Conservation (phyloP, 2,113 vertebrate species). For the Rhinogobius similis region DNA sequence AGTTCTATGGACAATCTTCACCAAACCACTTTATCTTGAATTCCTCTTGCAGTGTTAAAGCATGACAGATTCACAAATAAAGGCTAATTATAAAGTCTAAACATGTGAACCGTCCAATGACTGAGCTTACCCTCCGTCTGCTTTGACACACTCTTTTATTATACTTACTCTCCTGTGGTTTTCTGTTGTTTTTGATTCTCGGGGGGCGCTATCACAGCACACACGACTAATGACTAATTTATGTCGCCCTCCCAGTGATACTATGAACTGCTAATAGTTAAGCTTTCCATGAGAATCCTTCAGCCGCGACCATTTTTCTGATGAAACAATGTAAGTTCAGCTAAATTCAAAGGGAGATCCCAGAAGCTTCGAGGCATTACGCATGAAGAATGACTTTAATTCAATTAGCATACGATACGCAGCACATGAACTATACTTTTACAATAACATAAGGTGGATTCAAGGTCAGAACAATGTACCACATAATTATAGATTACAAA, state of each 20-base stretch:
- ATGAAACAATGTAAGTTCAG: not conserved
- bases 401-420: constrained; percentile 25
- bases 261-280: constrained; percentile 8
- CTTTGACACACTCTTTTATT: constrained; percentile 2
- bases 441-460: constrained; percentile 33
- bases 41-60: not conserved
- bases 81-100: constrained; percentile 1
- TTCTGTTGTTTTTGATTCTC: not conserved
- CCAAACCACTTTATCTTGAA: not conserved
- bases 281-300: constrained; percentile 9
- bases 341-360: constrained; percentile 10
- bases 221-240: constrained; percentile 19
- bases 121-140: not conserved
- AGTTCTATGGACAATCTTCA: not conserved
- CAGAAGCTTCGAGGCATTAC: not conserved
- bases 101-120: not conserved
- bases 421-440: constrained; percentile 2
- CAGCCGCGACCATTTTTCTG: not conserved
- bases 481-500: not conserved
- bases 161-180: not conserved
- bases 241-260: constrained; percentile 8
- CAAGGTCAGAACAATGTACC: not conserved
- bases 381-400: constrained; percentile 14
- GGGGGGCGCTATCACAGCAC: not conserved
- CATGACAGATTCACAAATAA: not conserved